Evolutionary conservation across 2,888 invertebrate species (phyloP), one percentile per base, ranked within the genome.

Genomic region (Poecilus cupreus): DNA sequence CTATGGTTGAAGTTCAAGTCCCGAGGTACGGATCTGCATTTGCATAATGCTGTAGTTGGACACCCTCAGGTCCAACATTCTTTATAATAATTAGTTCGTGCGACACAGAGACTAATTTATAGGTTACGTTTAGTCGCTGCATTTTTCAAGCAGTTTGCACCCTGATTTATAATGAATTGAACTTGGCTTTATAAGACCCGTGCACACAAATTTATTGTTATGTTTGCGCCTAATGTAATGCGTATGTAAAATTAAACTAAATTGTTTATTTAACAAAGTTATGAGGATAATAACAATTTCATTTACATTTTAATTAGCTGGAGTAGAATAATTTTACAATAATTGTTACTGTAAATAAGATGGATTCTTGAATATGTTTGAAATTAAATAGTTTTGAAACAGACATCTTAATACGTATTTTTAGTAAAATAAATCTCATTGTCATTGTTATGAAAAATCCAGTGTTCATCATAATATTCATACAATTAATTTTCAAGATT

Each of bases 61-160:
- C 57, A 60, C 60, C 64, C 77, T 64, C 49, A 13, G 64, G 77
- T 32, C 22, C 37, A 18, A 39, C 46, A 77, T 77, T 60, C 77
- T 77, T 77, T 77, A 77, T 77, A 64, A 77, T 77, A 77, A 77
- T 77, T 77, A 77, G 77, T 51, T 16, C 60, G 43, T 39, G 43
- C 13, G 76, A 76, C 76, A 76, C 57, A 16, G 24, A 24, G 0
- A 37, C 39, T 51, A 76, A 76, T 76, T 76, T 76, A 76, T 76
- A 37, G 57, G 22, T 54, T 76, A 37, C 6, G 37, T 76, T 37
- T 22, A 51, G 20, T 24, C 18, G 11, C 32, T 32, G 22, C 39
- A 76, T 76, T 76, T 76, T 20, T 26, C 11, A 76, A 51, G 39
- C 18, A 32, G 26, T 76, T 51, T 49, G 18, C 3, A 49, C 10